These are phyloP conservation scores for Clarias gariepinus DNA, from an alignment of 2,113 vertebrate genomes.

Conservation along the genomic window DNA sequence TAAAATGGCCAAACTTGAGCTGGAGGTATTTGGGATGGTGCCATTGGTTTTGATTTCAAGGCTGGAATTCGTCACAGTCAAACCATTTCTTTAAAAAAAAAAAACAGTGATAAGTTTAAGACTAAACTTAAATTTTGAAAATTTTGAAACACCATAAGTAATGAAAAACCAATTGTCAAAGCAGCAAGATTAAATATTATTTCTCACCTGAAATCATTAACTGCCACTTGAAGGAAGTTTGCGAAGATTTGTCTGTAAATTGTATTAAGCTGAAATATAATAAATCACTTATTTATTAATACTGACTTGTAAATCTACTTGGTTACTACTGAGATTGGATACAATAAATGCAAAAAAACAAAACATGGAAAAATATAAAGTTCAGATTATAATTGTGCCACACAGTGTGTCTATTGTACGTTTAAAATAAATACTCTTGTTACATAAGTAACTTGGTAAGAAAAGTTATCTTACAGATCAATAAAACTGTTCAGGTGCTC, in stretches of 20 bases:
- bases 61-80: not conserved
- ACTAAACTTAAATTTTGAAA: not conserved
- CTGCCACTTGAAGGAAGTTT: not conserved
- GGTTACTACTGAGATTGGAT: too few relatives aligned
- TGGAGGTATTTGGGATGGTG: not conserved
- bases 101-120: too few relatives aligned
- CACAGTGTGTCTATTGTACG: too few relatives aligned
- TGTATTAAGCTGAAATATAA: not conserved
- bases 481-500: too few relatives aligned
- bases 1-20: not conserved
- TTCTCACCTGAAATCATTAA: conserved; percentile 8
- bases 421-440: too few relatives aligned
- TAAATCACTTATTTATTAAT: not conserved
- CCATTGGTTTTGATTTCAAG: not conserved
- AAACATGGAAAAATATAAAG: too few relatives aligned
- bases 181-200: not conserved
- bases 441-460: too few relatives aligned
- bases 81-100: not conserved
- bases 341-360: too few relatives aligned
- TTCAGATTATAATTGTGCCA: too few relatives aligned
- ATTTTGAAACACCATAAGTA: not conserved
- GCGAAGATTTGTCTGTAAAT: not conserved
- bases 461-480: too few relatives aligned
- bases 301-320: not conserved
- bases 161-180: not conserved